phyloP scores from a whole-genome alignment of 2,888 invertebrate genomes.

The Coelopa pilipes region DNA sequence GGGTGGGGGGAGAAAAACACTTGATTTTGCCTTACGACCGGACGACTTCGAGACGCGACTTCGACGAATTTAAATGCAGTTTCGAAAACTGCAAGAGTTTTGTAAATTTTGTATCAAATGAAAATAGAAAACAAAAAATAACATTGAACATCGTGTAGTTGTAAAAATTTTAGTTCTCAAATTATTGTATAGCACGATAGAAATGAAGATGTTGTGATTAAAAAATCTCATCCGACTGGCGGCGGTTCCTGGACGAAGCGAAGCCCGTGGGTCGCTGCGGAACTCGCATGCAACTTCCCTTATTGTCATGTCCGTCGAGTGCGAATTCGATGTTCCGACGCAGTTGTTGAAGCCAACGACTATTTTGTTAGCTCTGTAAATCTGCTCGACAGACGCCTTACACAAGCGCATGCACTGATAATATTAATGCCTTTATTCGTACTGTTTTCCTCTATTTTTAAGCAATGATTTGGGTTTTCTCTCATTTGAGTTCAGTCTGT shows the following conservation, averaged over 20 bases:
- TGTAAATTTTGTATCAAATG: slow-evolving; percentile 28
- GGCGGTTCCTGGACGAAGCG: no score
- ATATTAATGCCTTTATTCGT: slow-evolving; percentile 52
- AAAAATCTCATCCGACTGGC: no score
- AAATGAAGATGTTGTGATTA: slow-evolving; percentile 38
- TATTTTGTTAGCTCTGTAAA: slow-evolving; percentile 45
- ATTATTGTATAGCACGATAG: slow-evolving; percentile 18
- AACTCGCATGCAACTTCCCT: slow-evolving; percentile 7
- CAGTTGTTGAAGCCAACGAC: slow-evolving; percentile 26
- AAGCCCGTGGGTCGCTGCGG: background rate
- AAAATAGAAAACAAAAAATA: slow-evolving; percentile 15
- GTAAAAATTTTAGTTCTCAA: slow-evolving; percentile 15
- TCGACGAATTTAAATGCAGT: slow-evolving; percentile 16
- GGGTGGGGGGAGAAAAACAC: no score
- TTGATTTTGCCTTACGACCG: no score
- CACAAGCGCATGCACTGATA: slow-evolving; percentile 60
- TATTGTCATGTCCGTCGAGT: background rate
- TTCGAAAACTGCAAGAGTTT: slow-evolving; percentile 22
- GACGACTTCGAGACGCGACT: background rate
- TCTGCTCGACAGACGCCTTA: slow-evolving; percentile 52
- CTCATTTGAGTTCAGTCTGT: background rate
- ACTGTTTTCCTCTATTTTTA: slow-evolving; percentile 29
- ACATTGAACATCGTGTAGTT: background rate
- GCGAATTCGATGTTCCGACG: background rate
- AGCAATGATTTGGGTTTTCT: slow-evolving; percentile 43